Base-by-base conservation (phyloP, 2,888 invertebrate species). In the Rosalia funebris region DNA sequence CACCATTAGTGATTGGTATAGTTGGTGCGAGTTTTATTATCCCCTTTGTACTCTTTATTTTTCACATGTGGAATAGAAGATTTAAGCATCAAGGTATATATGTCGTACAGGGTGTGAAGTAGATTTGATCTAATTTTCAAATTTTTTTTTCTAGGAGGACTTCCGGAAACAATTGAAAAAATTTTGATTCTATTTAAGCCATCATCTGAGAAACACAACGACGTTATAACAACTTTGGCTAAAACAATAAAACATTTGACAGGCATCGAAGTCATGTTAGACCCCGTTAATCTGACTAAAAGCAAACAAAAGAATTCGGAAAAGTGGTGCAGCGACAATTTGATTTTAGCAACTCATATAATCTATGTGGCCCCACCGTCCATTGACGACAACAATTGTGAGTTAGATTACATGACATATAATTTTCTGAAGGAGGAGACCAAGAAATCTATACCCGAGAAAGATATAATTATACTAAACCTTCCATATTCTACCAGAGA, bases 1-100 rank as follows among this genome's bases (percentile, higher is more conserved):
- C 69, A 11, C 71, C 70, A 3, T 46, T 74, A n/a, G 72, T 73
- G 0, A 72, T 75, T 37, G 75, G 75, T 10, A 75, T 75, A n/a
- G 74, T 75, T 16, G 73, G 75, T 2, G 75, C 75, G 2, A 72
- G 73, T 65, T 73, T 72, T 55, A 62, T 75, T 11, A 68, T 74
- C 11, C 74, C 73, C 1, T 71, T 71, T 52, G 61, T 72, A 2
- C 44, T 75, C 11, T 75, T 74, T 63, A 56, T 67, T 19, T 69
- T 75, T 41, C 71, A 72, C 46, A 66, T 71, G 65, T 69, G 70
- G 65, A 71, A 65, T 14, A 64, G 68, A 39, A 61, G 65, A 54
- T 68, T 63, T 44, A 66, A 65, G 39, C 39, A 54, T 39, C 50
- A 60, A 56, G 63, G 70, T 70, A 57, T 25, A 7, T 5, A 25